These are phyloP conservation scores for Pygocentrus nattereri DNA, from an alignment of 2,797 vertebrate genomes.

Conservation along the genomic window DNA sequence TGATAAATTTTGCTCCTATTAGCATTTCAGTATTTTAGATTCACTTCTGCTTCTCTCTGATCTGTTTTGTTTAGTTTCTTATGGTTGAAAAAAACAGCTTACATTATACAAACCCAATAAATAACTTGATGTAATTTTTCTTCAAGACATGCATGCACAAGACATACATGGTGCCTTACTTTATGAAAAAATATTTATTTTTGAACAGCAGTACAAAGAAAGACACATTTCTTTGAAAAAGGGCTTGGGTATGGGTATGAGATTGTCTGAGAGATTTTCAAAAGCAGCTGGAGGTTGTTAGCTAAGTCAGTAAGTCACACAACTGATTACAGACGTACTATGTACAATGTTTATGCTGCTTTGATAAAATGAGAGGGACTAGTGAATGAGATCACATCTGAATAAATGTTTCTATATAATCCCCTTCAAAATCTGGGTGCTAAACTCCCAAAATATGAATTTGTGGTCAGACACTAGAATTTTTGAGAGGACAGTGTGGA, in stretches of 20 bases:
- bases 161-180: slow-evolving; percentile 26
- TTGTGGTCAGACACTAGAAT: too few species aligned
- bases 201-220: slow-evolving; percentile 37
- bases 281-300: neutral
- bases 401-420: neutral
- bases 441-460: too few species aligned
- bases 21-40: neutral
- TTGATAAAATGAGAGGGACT: neutral
- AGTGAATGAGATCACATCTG: neutral
- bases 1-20: neutral
- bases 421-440: neutral
- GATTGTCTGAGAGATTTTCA: neutral
- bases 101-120: neutral
- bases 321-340: neutral
- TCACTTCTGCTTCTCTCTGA: neutral
- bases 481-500: too few species aligned
- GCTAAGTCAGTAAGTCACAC: neutral
- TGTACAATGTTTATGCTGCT: neutral
- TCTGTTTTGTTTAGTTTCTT: neutral
- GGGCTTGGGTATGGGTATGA: slow-evolving; percentile 29
- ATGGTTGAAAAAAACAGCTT: slow-evolving; percentile 13
- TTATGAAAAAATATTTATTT: slow-evolving; percentile 43
- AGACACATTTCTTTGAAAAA: slow-evolving; percentile 28
- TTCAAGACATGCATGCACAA: slow-evolving; percentile 23
- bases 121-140: neutral